A percentile compares a stretch with the other conserved stretches of the same genome.
These are phyloP conservation scores for Natrix natrix DNA, from an alignment of 2,797 vertebrate species.

Conservation along the genomic window DNA sequence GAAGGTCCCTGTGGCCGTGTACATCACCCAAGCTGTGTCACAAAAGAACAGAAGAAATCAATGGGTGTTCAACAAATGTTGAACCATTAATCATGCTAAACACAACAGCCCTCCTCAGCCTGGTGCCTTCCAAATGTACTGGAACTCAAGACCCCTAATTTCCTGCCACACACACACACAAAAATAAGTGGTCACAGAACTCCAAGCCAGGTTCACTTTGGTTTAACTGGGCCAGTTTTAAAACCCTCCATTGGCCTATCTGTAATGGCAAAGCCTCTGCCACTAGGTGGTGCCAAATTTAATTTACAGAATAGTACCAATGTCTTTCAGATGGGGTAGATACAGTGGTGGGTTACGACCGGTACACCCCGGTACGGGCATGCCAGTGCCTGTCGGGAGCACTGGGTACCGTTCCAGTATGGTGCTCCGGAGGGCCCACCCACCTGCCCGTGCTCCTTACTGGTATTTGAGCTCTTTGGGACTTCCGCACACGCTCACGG, in stretches of 20 bases:
- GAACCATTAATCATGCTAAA: background rate
- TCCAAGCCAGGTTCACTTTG: background rate
- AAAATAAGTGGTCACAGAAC: background rate
- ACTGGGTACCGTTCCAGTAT: too few relatives aligned
- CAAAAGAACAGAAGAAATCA: background rate
- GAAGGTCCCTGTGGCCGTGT: constrained; percentile 43
- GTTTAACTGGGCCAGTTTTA: background rate
- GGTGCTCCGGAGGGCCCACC: too few relatives aligned
- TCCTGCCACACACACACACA: background rate
- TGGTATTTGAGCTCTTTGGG: too few relatives aligned
- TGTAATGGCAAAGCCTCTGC: background rate
- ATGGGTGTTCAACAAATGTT: background rate
- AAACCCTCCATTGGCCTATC: background rate
- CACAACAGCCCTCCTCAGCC: background rate
- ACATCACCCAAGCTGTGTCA: constrained; percentile 60
- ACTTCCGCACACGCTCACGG: too few relatives aligned
- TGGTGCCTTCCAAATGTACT: background rate
- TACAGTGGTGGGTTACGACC: too few relatives aligned
- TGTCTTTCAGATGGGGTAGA: background rate
- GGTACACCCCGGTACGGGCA: too few relatives aligned
- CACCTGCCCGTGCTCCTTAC: too few relatives aligned
- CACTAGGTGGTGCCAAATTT: background rate
- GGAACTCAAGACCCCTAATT: background rate
- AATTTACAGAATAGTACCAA: background rate
- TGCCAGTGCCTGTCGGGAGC: too few relatives aligned